Base-by-base conservation (phyloP, 2,797 vertebrate species). In the Strix occidentalis region DNA sequence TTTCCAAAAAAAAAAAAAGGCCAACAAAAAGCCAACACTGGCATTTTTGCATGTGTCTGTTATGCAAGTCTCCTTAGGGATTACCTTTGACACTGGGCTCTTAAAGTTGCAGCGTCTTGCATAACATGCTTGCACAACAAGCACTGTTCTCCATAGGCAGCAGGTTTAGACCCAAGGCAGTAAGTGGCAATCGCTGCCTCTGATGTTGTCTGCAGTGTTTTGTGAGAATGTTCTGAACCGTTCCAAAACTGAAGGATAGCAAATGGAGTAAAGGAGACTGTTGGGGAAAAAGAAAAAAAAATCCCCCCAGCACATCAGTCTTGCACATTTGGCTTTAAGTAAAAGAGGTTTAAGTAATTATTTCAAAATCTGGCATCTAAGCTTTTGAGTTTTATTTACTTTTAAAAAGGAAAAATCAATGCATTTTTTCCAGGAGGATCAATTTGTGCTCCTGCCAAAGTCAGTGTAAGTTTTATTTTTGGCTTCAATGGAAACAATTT, bases 51-150 rank as follows among this genome's bases (percentile, higher is more conserved):
- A 25, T 85, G 71, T 72, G 80, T 65, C 72, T 94, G 63, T 97
- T 96, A 66, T 2, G 8, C 87, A 96, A 93, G 79, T 21, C 83
- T 93, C 77, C 13, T 5, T 8, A 19, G 92, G 89, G 94, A 89
- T 96, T 92, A 94, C 92, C 90, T 89, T 66, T 66, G 79, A 58
- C 92, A 50, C 65, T 65, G 66, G 75, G 33, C 89, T 94, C 92
- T 85, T 64, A n/a, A 41, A 51, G 33, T 74, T 88, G 90, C 92
- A 92, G 65, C 72, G n/a, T 90, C 93, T 97, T 95, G 84, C 69
- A 21, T 88, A 96, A 94, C 20, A 1, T 6, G 9, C 84, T 92
- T 93, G 90, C 96, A 94, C 81, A 94, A 63, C 63, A 46, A 77
- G 66, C 57, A 14, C 61, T 25, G 46, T 0, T 2, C 60, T 84